These are phyloP conservation scores for Stictonetta naevosa DNA, from an alignment of 2,113 vertebrate genomes.

Conservation along the genomic window DNA sequence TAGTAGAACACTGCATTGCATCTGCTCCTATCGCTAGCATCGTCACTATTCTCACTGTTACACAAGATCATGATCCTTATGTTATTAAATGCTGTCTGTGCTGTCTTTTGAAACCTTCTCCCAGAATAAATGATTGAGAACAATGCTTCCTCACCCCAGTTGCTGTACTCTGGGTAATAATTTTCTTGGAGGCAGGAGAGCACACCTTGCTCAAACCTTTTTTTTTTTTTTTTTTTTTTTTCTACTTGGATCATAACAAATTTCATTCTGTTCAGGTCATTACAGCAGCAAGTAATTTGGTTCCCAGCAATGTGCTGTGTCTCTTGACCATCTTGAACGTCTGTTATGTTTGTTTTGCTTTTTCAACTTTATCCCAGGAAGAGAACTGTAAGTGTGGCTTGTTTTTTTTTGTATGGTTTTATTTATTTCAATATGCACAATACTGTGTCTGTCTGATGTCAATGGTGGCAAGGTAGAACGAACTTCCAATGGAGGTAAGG, in stretches of 20 bases:
- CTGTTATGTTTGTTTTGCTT: not conserved
- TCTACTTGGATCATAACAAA: not conserved
- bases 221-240: not conserved
- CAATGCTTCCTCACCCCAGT: not conserved
- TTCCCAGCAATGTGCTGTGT: not conserved
- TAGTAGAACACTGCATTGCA: not conserved
- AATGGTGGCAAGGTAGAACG: not conserved
- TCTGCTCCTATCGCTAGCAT: rapidly evolving
- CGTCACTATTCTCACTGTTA: not conserved
- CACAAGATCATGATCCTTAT: not conserved
- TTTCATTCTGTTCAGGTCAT: not conserved
- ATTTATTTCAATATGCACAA: not conserved
- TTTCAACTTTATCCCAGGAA: not conserved
- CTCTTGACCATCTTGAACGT: not conserved
- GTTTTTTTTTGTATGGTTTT: not conserved
- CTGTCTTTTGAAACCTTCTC: not conserved
- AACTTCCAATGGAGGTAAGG: not conserved
- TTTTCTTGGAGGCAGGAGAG: not conserved
- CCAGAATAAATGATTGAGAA: not conserved
- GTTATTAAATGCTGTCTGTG: not conserved
- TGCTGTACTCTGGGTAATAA: not conserved
- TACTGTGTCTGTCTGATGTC: not conserved
- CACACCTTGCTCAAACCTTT: not conserved
- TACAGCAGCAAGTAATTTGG: not conserved
- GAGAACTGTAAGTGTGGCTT: not conserved